A percentile compares a stretch with the other conserved stretches of the same genome.
These are phyloP conservation scores for Hyperoplus immaculatus DNA, from an alignment of 2,797 vertebrate genomes.

Conservation along the genomic window DNA sequence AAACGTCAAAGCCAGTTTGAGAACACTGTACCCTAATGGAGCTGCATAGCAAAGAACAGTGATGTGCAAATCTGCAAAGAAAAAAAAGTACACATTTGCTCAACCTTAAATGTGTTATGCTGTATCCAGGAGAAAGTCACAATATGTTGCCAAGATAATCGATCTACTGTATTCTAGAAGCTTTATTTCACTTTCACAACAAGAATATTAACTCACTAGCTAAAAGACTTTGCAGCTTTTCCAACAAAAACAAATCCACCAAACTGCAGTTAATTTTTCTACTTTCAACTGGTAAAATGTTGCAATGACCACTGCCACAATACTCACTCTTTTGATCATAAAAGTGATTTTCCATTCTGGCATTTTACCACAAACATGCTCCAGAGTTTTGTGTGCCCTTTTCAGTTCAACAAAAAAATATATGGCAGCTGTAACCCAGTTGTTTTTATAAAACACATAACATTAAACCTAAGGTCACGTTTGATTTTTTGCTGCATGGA, in stretches of 20 bases:
- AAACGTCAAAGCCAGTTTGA: conserved; percentile 12
- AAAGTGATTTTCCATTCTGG: too few relatives aligned
- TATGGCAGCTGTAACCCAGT: too few relatives aligned
- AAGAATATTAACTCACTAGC: not conserved
- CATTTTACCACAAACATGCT: too few relatives aligned
- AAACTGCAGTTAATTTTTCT: not conserved
- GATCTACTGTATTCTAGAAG: not conserved
- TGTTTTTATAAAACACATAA: too few relatives aligned
- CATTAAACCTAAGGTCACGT: too few relatives aligned
- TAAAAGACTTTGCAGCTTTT: not conserved
- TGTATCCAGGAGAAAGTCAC: not conserved
- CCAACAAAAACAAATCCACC: not conserved
- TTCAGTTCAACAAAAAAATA: not conserved
- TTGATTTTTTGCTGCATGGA: too few relatives aligned
- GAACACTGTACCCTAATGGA: not conserved
- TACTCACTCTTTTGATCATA: too few relatives aligned
- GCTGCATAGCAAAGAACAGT: not conserved
- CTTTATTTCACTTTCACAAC: not conserved
- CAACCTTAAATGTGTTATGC: not conserved
- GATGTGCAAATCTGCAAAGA: not conserved
- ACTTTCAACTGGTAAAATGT: not conserved
- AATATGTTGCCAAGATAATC: not conserved
- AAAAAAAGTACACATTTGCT: not conserved
- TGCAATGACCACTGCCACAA: too few relatives aligned
- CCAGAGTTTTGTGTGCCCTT: too few relatives aligned